Base-by-base conservation (phyloP, 2,113 vertebrate genomes). In the Daubentonia madagascariensis region DNA sequence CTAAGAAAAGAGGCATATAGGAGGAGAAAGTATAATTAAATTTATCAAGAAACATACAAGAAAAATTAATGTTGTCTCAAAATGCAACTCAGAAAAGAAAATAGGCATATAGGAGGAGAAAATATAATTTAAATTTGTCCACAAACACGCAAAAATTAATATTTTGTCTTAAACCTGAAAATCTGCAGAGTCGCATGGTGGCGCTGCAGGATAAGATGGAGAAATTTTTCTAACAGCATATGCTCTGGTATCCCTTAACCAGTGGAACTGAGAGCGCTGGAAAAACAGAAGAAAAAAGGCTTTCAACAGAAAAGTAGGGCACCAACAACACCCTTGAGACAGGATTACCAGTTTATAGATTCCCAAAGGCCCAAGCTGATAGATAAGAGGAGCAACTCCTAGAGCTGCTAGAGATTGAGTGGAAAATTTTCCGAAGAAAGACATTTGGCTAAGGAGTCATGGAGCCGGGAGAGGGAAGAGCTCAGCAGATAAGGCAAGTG, bases 181-280 rank as follows among this genome's bases (percentile, higher is more conserved):
- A 67, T 81, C 78, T 73, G 7, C 43, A 84, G 32, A 91, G 80
- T 88, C 97, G 6, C 93, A 1, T 97, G 97, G 97, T 98, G 97
- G 97, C 93, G 97, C 96, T 98, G 97, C 96, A 98, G 97, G 97
- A 96, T 96, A 98, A 97, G 88, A 81, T 32, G 79, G 72, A 35
- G 88, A 52, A 45, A 54, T 54, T 67, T 83, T 76, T 52, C 14
- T 75, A 17, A 6, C 17, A 32, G 10, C 48, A 20, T 45, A 52
- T 1, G 30, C 61, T 91, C 54, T 22, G 16, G 30, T 80, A 90
- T 92, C 96, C 20, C 3, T 65, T 84, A 85, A 57, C 30, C 6
- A 43, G n/a, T 63, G 30, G 59, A 84, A 94, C 37, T 48, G 57
- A 92, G 73, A 72, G 35, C 8, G 5, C 28, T 8, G 0, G 25